Conservation (phyloP, 2,888 invertebrate species). For the Tenthredo notha region DNA sequence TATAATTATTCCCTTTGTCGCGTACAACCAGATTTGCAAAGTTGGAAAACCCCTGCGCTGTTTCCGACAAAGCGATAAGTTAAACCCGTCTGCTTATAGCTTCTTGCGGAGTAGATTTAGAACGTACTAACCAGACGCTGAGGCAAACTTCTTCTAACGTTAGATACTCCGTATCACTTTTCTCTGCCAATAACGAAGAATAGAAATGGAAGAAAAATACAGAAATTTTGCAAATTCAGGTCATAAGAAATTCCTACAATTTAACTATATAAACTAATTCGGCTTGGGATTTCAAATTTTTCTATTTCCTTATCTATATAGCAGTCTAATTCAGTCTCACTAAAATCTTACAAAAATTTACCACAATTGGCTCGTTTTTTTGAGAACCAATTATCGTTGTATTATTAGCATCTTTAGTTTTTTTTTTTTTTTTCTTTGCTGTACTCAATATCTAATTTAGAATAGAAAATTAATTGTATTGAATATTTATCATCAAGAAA, state of each 20-base stretch:
- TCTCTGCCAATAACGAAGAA: conserved; percentile 24
- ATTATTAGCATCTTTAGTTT: background rate
- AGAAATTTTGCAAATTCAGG: conserved; percentile 35
- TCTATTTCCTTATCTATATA: background rate
- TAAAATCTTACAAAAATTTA: background rate
- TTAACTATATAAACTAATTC: background rate
- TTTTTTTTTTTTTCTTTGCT: no score
- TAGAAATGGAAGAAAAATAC: background rate
- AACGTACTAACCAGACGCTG: conserved; percentile 36
- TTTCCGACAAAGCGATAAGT: conserved; percentile 30
- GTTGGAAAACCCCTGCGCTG: conserved; percentile 38
- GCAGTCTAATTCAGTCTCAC: background rate
- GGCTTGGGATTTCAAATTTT: background rate
- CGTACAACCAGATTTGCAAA: background rate
- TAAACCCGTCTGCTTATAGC: conserved; percentile 44
- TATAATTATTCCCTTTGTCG: conserved; percentile 17
- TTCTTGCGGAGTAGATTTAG: conserved; percentile 37
- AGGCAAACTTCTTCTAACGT: background rate
- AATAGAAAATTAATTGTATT: background rate
- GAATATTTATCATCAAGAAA: background rate
- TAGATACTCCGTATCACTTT: background rate
- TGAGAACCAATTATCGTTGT: background rate
- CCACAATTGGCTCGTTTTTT: background rate
- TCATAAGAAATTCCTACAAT: conserved; percentile 27
- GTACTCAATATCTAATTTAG: no score